Percentiles rank a stretch among this genome's conserved stretches.
These are phyloP conservation scores for Agelas oroides DNA, from an alignment of 37 sponge, comb jelly and placozoan genomes.

Conservation along the genomic window DNA sequence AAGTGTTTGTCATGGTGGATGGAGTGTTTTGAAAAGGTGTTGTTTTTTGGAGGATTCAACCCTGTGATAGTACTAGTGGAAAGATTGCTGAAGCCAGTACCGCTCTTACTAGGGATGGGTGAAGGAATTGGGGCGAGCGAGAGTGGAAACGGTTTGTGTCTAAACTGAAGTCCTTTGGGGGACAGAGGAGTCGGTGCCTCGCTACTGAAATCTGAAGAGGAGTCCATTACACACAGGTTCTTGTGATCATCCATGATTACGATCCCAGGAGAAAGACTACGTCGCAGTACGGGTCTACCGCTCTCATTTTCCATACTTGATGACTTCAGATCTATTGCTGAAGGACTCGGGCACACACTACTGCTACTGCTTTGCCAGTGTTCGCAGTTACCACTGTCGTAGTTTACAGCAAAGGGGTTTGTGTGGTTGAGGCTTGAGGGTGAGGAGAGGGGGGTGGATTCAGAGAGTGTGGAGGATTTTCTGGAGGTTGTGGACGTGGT, in stretches of 20 bases:
- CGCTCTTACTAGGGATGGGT: slow-evolving; percentile 9
- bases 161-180: slow-evolving; percentile 54
- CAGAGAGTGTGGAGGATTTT: slow-evolving; percentile 42
- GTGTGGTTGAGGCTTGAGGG: slow-evolving; percentile 42
- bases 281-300: background rate
- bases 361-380: slow-evolving; percentile 47
- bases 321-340: no score
- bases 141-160: slow-evolving; percentile 35
- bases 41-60: no score
- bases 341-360: slow-evolving; percentile 43
- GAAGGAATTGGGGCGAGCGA: slow-evolving; percentile 40
- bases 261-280: slow-evolving; percentile 9
- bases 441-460: slow-evolving; percentile 58
- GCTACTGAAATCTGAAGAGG: background rate
- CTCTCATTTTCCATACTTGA: no score
- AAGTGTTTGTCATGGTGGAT: slow-evolving; percentile 46
- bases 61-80: background rate
- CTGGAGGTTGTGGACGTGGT: slow-evolving; percentile 6
- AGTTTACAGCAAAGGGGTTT: slow-evolving; percentile 59
- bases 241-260: slow-evolving; percentile 9
- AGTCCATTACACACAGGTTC: background rate
- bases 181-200: slow-evolving; percentile 57
- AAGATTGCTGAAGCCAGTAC: background rate
- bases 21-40: background rate
- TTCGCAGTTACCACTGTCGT: slow-evolving; percentile 43